Conservation (phyloP, 2,113 vertebrate species). For the Trinectes maculatus region DNA sequence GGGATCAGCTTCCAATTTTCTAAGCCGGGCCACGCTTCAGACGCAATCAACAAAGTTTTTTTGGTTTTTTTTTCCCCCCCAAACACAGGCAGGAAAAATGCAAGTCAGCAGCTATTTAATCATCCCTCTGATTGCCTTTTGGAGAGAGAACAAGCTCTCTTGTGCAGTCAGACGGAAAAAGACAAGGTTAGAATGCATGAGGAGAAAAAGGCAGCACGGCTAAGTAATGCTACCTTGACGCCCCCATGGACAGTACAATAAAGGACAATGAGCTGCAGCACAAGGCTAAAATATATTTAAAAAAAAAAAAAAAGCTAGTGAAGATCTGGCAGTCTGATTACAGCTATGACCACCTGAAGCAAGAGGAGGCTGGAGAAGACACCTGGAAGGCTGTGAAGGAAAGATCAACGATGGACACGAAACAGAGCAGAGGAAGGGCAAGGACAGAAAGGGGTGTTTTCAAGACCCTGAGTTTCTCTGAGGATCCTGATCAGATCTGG, state of each 20-base stretch:
- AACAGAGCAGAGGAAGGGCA: constrained; percentile 60
- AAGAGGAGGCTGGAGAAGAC: constrained; percentile 36
- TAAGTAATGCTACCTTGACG: constrained; percentile 25
- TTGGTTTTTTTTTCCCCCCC: background rate
- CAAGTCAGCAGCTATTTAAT: constrained; percentile 83
- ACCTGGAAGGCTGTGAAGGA: constrained; percentile 45
- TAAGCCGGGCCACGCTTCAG: constrained; percentile 61
- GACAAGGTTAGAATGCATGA: constrained; percentile 50
- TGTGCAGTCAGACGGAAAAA: constrained; percentile 53
- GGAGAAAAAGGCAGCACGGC: constrained; percentile 19
- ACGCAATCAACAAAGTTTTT: constrained; percentile 75
- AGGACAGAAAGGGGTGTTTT: constrained; percentile 42
- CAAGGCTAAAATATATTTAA: constrained; percentile 29
- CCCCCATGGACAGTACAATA: constrained; percentile 20
- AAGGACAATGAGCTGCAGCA: constrained; percentile 19
- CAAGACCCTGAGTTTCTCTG: constrained; percentile 37
- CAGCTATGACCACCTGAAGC: constrained; percentile 20
- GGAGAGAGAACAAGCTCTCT: constrained; percentile 42
- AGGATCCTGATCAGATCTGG: constrained; percentile 15
- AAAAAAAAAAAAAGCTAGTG: constrained; percentile 8
- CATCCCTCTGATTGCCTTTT: constrained; percentile 68
- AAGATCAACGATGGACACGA: constrained; percentile 35
- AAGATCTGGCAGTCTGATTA: constrained; percentile 30
- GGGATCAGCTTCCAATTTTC: constrained; percentile 75
- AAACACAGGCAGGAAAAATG: constrained; percentile 65